These are phyloP conservation scores for Chrysoperla carnea DNA, from an alignment of 1,140 invertebrate species.

Conservation along the genomic window DNA sequence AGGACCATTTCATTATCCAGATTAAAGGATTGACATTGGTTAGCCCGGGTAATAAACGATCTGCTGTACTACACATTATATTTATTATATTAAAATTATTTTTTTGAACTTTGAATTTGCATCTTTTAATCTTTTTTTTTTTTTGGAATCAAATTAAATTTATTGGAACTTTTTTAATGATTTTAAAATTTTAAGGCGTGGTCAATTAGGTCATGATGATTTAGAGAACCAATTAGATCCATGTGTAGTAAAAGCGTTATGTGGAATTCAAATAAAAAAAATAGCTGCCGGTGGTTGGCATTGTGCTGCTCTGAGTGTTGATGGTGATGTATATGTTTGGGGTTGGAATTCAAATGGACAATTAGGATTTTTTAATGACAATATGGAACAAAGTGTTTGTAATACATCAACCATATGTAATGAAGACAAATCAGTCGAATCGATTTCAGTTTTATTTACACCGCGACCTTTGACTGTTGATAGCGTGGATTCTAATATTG, in stretches of 20 bases:
- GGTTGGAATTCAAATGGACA: conserved; percentile 84
- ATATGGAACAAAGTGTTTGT: conserved; percentile 2
- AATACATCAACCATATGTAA: too few relatives aligned
- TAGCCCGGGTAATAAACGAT: too few relatives aligned
- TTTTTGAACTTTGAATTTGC: too few relatives aligned
- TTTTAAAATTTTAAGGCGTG: conserved; percentile 36
- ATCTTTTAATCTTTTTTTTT: too few relatives aligned
- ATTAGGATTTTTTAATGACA: conserved; percentile 37
- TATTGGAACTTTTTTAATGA: not conserved
- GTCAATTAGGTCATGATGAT: conserved; percentile 64
- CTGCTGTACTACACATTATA: too few relatives aligned
- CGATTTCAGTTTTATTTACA: too few relatives aligned
- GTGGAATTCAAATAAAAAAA: conserved; percentile 46
- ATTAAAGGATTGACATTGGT: too few relatives aligned
- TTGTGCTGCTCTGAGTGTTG: conserved; percentile 50
- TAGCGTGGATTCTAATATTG: conserved; percentile 25
- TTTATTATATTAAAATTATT: too few relatives aligned
- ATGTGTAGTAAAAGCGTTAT: conserved; percentile 44
- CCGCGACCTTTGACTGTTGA: conserved; percentile 13
- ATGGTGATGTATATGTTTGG: conserved; percentile 73
- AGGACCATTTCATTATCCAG: too few relatives aligned
- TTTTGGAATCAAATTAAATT: too few relatives aligned
- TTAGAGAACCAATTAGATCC: conserved; percentile 42
- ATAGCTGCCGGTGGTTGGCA: conserved; percentile 76
- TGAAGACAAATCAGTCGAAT: too few relatives aligned